These are phyloP conservation scores for Mimas tiliae DNA, from an alignment of 2,888 invertebrate genomes.

Conservation along the genomic window DNA sequence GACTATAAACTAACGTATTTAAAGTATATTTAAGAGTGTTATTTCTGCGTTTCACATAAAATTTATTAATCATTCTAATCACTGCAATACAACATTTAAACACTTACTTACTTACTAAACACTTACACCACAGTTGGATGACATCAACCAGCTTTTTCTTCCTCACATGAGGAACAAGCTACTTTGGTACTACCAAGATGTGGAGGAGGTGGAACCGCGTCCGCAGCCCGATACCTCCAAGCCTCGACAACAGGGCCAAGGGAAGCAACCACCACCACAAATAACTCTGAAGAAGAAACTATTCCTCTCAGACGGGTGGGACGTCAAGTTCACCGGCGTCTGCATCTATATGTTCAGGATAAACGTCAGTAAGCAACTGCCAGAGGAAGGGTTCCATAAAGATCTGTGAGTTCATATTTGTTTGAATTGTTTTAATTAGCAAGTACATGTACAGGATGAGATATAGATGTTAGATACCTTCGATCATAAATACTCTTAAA, in stretches of 20 bases:
- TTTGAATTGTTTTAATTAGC: neutral
- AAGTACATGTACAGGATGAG: no score
- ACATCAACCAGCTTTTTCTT: slow-evolving; percentile 93
- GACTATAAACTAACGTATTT: no score
- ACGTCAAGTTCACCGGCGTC: slow-evolving; percentile 91
- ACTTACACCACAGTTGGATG: slow-evolving; percentile 86
- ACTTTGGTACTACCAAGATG: slow-evolving; percentile 95
- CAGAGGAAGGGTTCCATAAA: slow-evolving; percentile 97
- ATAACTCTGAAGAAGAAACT: slow-evolving; percentile 89
- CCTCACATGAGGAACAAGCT: slow-evolving; percentile 94
- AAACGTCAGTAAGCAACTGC: slow-evolving; percentile 92
- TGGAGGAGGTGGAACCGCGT: slow-evolving; percentile 88
- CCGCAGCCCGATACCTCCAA: slow-evolving; percentile 75
- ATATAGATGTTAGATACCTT: no score
- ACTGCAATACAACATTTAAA: slow-evolving; percentile 83
- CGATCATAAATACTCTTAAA: no score
- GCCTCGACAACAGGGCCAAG: slow-evolving; percentile 74
- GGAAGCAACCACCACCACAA: slow-evolving; percentile 72
- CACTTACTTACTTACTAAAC: neutral
- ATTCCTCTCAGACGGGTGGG: slow-evolving; percentile 94
- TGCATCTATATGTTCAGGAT: slow-evolving; percentile 95
- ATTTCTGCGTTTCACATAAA: no score
- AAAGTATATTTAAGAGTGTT: no score
- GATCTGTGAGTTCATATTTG: slow-evolving; percentile 84
- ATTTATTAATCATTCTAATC: slow-evolving; percentile 12